Conservation (phyloP, 2,888 invertebrate genomes). For the Neria commutata region DNA sequence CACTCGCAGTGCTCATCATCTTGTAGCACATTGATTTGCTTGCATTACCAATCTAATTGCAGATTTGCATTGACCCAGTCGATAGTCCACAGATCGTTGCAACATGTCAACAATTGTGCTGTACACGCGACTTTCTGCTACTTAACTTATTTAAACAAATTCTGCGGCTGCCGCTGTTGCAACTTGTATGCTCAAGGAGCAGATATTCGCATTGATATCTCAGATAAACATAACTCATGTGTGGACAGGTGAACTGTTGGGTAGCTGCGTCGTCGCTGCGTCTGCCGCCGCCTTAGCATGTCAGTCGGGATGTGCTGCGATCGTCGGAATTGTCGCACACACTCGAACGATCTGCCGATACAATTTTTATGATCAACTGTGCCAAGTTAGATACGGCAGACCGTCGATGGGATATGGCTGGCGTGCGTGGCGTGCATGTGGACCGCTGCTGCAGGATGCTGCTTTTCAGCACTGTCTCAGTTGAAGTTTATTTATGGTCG, state of each 20-base stretch:
- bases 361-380: slow-evolving; percentile 15
- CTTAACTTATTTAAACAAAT: slow-evolving; percentile 2
- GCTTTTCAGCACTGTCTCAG: too few relatives aligned
- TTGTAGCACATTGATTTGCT: too few relatives aligned
- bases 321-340: neutral
- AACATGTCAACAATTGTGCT: neutral
- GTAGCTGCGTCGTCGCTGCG: neutral
- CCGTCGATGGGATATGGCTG: too few relatives aligned
- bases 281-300: neutral
- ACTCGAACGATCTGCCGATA: neutral
- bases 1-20: too few relatives aligned
- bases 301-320: neutral
- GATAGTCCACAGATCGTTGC: too few relatives aligned
- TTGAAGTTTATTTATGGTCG: slow-evolving; percentile 13
- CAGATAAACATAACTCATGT: neutral
- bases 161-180: neutral
- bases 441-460: too few relatives aligned
- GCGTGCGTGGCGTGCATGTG: too few relatives aligned
- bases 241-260: neutral
- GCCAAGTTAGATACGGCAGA: neutral
- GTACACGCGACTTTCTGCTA: neutral
- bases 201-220: slow-evolving; percentile 1
- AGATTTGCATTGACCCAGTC: too few relatives aligned
- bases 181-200: neutral
- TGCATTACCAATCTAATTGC: too few relatives aligned